Percentiles rank a stretch among this genome's conserved stretches.
phyloP scores from a whole-genome alignment of 1,140 invertebrate species.

The Magallana ariakensis region DNA sequence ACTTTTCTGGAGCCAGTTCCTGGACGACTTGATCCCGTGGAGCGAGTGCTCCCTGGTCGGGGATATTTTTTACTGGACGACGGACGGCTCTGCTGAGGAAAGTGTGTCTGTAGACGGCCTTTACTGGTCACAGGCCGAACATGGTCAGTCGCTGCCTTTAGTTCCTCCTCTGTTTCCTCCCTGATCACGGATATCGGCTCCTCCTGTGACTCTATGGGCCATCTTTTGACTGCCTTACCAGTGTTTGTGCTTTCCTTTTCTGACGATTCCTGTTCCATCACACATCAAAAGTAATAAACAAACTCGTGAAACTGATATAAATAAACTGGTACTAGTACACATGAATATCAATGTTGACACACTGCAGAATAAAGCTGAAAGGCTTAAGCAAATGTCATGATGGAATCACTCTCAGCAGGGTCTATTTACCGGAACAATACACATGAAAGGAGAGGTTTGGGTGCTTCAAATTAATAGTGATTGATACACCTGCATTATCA shows the following conservation, averaged over 20 bases:
- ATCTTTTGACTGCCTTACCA: background rate
- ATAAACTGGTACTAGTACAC: no score
- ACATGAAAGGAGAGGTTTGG: no score
- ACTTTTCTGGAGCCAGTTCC: conserved; percentile 38
- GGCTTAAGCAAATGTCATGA: no score
- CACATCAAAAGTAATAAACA: background rate
- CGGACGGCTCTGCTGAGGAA: conserved; percentile 33
- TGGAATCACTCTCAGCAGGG: no score
- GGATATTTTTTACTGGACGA: conserved; percentile 9
- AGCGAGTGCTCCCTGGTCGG: conserved; percentile 41
- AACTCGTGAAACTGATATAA: background rate
- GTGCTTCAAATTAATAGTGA: no score
- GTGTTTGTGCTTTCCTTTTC: background rate
- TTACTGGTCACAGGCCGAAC: conserved; percentile 47
- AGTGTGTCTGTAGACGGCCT: conserved; percentile 38
- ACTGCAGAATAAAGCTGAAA: no score
- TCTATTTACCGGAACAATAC: no score
- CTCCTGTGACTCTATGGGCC: conserved; percentile 42
- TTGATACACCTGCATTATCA: no score
- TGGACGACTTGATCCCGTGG: background rate
- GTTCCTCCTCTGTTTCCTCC: conserved; percentile 57
- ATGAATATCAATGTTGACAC: no score
- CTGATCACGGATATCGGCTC: conserved; percentile 51
- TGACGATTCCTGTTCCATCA: background rate
- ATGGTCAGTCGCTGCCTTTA: conserved; percentile 26